Evolutionary conservation across 2,888 invertebrate genomes (phyloP), one percentile per base, ranked within the genome.

Genomic region (Drosophila testacea): DNA sequence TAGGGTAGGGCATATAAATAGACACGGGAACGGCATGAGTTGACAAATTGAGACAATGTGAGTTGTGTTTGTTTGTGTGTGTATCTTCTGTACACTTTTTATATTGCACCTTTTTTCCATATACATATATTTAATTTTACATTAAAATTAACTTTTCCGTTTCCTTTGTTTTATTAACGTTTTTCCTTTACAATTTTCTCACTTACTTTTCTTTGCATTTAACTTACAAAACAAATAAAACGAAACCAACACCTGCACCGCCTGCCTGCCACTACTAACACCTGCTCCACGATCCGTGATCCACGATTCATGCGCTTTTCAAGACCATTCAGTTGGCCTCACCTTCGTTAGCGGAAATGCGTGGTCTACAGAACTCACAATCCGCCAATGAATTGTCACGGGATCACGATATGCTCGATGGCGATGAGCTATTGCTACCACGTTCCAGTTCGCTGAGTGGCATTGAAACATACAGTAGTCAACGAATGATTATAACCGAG

Each of bases 391-490:
- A 89, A 42, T 50, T 87, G 36, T 57, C 57, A 4, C 69, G 72
- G 13, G 57, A 65, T 46, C 76, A 61, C 38, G 90, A 90, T 59
- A 73, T 73, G 68, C 16, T 71, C 41, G 84, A 90, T 55, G 51
- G 39, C 22, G 60, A 46, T 7, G 89, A 82, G 0, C 39, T 73
- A 3, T 69, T 75, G 63, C 46, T 91, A 56, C 78, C 79, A 6
- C 83, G 91, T 13, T 89, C 91, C 34, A 84, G 54, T 57, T 92
- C 92, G 4, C 51, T 91, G n/a, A 81, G 77, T 52, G 69, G 74
- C 30, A 79, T 89, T 48, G 69, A 80, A 32, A 79, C 76, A 52
- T 72, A 87, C 69, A 57, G 44, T 10, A 28, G 42, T 6, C 67
- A 47, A 52, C 62, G 54, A 22, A 55, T 61, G 81, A 57, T 59